phyloP scores from a whole-genome alignment of 1,140 invertebrate species.

The Hydropsyche tenuis region DNA sequence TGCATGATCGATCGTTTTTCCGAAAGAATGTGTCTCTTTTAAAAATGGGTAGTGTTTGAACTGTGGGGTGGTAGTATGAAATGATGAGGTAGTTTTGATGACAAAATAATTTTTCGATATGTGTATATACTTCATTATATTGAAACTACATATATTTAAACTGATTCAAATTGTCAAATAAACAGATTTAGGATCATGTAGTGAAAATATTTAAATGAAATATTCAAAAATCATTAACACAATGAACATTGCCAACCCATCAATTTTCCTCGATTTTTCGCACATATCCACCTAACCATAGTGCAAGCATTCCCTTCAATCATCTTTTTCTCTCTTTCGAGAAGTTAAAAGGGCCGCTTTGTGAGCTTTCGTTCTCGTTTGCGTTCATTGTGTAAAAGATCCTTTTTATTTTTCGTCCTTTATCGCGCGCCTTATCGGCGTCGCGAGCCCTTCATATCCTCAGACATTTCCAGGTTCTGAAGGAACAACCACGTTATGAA shows the following conservation, averaged over 20 bases:
- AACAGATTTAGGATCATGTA: no score
- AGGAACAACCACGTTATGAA: not conserved
- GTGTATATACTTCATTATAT: no score
- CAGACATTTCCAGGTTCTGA: not conserved
- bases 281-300: not conserved
- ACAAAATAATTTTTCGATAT: no score
- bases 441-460: not conserved
- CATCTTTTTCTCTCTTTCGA: no score
- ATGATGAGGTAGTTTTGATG: no score
- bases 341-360: constrained; percentile 1
- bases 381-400: not conserved
- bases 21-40: not conserved
- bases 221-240: not conserved
- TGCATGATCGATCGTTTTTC: no score
- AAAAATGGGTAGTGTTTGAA: not conserved
- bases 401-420: constrained; percentile 5
- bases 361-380: constrained; percentile 18
- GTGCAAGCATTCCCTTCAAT: not conserved
- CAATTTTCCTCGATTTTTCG: not conserved
- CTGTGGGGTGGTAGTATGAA: no score
- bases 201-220: no score
- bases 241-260: not conserved
- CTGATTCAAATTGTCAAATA: no score
- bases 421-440: not conserved
- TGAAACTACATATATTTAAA: no score